A percentile compares a stretch with the other conserved stretches of the same genome.
phyloP scores from a whole-genome alignment of 2,797 vertebrate species.

The Characodon lateralis region DNA sequence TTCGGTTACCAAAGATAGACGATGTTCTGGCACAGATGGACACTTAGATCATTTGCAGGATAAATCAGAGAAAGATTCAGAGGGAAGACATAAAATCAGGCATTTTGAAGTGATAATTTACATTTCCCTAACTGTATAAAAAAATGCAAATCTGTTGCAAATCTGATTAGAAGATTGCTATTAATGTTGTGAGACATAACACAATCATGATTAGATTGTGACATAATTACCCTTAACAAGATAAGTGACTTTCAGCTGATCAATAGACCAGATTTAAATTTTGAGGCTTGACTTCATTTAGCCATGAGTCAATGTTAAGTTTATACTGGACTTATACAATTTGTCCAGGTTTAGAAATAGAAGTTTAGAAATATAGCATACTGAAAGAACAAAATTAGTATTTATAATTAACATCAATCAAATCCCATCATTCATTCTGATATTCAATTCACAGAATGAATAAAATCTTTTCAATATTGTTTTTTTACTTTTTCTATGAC shows the following conservation, averaged over 20 bases:
- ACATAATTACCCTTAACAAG: neutral
- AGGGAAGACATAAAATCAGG: neutral
- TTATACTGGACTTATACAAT: neutral
- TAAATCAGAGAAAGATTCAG: conserved; percentile 7
- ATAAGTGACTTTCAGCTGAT: neutral
- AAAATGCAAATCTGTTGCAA: neutral
- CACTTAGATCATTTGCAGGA: conserved; percentile 44
- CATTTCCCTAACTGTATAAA: neutral
- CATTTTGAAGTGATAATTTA: neutral
- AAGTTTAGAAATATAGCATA: too few species aligned
- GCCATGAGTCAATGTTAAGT: neutral
- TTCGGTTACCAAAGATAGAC: conserved; percentile 61
- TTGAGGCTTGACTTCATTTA: neutral
- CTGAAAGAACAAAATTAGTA: neutral
- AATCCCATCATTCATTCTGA: too few species aligned
- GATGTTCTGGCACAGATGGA: conserved; percentile 22
- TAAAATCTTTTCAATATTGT: too few species aligned
- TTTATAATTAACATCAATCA: neutral
- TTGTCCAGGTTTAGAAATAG: neutral
- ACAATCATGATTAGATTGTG: neutral
- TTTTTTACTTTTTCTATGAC: too few species aligned
- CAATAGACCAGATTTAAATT: neutral
- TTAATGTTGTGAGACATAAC: neutral
- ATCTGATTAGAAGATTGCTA: neutral
- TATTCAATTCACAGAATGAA: too few species aligned